Evolutionary conservation across 2,888 invertebrate species (phyloP), one percentile per base, ranked within the genome.

Genomic region (Melitaea athalia): DNA sequence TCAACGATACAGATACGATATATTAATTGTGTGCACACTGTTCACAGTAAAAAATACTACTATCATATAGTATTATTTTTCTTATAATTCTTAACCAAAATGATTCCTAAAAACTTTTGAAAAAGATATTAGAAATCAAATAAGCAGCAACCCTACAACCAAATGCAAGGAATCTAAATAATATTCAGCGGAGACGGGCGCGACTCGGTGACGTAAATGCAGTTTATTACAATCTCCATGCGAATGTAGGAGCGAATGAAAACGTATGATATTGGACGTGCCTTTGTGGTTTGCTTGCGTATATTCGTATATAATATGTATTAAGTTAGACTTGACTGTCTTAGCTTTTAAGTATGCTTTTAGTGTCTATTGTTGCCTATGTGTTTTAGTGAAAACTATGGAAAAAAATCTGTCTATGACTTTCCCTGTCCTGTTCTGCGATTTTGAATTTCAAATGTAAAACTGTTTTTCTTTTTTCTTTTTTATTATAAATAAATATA

Each of bases 81-180:
- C 24, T 24, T 24, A 24, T 24, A 24, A 24, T 24, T 38, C 38
- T 38, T 38, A 7, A 53, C 12, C 12, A 53, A 24, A 31, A 31
- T 17, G 12, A 10, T 3, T 5, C 5, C 24, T 4, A 24, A 12
- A 3, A 31, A 5, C 15, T 53, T 14, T 6, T 11, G 15, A 33
- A 17, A 59, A 24, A 52, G 8, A 14, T 3, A 38, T 31, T 59
- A 38, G 6, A 60, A 1, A 14, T 60, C n/a, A 3, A 12, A 17
- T 7, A 24, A 14, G 53, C 55, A 45, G 45, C 24, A 52, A 68
- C 69, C 64, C 52, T 64, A 64, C 45, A n/a, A 73, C 77, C 78
- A 73, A 80, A 78, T 78, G 81, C 76, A 76, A 76, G 77, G 77
- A 77, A 81, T 80, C 80, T 80, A 78, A 81, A 81, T 81, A 81